A percentile compares a stretch with the other conserved stretches of the same genome.
Conservation (phyloP, 2,888 invertebrate genomes). For the Morpho helenor region DNA sequence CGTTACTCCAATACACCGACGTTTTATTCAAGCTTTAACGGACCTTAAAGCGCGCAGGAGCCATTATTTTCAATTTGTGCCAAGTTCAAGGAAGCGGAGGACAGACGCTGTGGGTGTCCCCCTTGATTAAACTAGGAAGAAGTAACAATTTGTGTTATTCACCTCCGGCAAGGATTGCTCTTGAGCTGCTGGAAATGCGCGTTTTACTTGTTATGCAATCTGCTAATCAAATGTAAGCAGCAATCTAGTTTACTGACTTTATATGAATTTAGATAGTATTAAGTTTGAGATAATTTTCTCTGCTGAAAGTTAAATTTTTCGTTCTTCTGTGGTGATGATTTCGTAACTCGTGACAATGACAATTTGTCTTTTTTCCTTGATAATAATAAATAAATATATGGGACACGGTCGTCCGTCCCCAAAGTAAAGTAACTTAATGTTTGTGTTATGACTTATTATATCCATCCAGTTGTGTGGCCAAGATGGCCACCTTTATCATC, state of each 20-base stretch:
- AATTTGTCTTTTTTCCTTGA: no score
- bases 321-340: no score
- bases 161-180: slow-evolving; percentile 47
- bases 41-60: slow-evolving; percentile 56
- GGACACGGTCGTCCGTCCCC: no score
- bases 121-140: slow-evolving; percentile 74
- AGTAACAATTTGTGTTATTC: slow-evolving; percentile 71
- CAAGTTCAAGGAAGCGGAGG: slow-evolving; percentile 57
- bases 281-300: not conserved
- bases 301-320: no score
- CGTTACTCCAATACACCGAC: not conserved
- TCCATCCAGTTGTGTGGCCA: no score
- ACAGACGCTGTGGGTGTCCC: slow-evolving; percentile 71
- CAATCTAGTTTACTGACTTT: no score
- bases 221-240: slow-evolving; percentile 4
- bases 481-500: no score
- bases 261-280: not conserved
- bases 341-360: no score
- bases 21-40: slow-evolving; percentile 8
- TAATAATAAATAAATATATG: no score
- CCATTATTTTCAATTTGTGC: slow-evolving; percentile 77
- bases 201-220: not conserved
- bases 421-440: no score
- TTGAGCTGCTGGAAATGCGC: slow-evolving; percentile 33
- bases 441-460: no score